Conservation (phyloP, 2,113 vertebrate genomes). For the Perca flavescens region DNA sequence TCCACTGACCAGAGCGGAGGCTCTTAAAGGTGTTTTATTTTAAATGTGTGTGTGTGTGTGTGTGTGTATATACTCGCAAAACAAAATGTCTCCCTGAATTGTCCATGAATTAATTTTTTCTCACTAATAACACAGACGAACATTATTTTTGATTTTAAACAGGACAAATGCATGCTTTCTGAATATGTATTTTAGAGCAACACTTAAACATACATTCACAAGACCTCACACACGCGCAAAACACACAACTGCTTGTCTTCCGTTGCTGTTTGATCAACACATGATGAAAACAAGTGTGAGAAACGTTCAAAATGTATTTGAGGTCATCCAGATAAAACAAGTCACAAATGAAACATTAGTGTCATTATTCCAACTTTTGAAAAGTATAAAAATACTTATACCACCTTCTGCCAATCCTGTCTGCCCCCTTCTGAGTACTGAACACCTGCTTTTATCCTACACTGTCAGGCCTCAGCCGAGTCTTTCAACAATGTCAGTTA, state of each 20-base stretch:
- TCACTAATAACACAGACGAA: not conserved
- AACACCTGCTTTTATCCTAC: conserved; percentile 25
- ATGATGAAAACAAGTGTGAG: conserved; percentile 13
- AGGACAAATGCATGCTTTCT: not conserved
- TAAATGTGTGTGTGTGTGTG: conserved; percentile 4
- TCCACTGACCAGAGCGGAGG: conserved; percentile 13
- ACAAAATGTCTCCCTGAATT: not conserved
- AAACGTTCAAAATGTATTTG: conserved; percentile 32
- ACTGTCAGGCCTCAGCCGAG: conserved; percentile 27
- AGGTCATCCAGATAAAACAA: conserved; percentile 34
- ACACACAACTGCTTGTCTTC: not conserved
- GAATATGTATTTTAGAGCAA: conserved; percentile 17
- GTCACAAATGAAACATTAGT: conserved; percentile 11
- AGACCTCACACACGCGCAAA: not conserved
- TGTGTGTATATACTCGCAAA: not conserved
- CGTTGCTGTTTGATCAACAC: conserved; percentile 34
- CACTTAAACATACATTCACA: not conserved
- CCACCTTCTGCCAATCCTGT: conserved; percentile 22
- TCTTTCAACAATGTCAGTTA: conserved; percentile 29
- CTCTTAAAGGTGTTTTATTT: conserved; percentile 9
- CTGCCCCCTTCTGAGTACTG: not conserved
- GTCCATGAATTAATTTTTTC: not conserved
- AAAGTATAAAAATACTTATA: conserved; percentile 36
- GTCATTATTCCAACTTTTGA: conserved; percentile 25
- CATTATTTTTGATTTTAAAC: not conserved